phyloP scores from a whole-genome alignment of 1,140 invertebrate species.

The Lutraria rhynchaena region DNA sequence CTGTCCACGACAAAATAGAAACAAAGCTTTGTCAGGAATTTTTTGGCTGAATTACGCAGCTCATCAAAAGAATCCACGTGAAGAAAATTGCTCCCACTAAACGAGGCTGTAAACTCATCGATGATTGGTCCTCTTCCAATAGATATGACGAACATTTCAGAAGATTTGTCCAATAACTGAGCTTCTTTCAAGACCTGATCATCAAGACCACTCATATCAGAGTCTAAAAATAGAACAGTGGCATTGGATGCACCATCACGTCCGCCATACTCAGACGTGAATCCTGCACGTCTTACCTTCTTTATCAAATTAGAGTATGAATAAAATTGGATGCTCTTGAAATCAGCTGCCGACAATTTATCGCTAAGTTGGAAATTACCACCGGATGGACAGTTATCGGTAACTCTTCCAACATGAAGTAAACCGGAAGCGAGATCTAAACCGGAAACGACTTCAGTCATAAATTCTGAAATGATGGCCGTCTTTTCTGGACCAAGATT shows the following conservation, averaged over 20 bases:
- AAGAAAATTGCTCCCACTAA: slow-evolving; percentile 9
- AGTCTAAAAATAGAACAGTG: slow-evolving; percentile 56
- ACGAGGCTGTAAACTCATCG: neutral
- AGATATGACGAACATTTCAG: slow-evolving; percentile 35
- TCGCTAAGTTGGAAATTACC: slow-evolving; percentile 63
- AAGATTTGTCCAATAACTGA: neutral
- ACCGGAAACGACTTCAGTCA: slow-evolving; percentile 58
- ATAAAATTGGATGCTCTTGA: slow-evolving; percentile 35
- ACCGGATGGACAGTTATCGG: slow-evolving; percentile 62
- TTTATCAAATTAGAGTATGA: slow-evolving; percentile 56
- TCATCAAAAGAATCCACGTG: slow-evolving; percentile 27
- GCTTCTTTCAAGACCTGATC: slow-evolving; percentile 12
- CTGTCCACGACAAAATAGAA: slow-evolving; percentile 14
- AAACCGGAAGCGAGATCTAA: slow-evolving; percentile 63
- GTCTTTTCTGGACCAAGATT: slow-evolving; percentile 55
- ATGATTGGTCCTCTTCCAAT: slow-evolving; percentile 35
- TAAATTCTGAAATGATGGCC: slow-evolving; percentile 62
- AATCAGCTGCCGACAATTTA: slow-evolving; percentile 48
- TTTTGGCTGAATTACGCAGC: neutral
- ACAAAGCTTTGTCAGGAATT: slow-evolving; percentile 33
- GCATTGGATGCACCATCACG: slow-evolving; percentile 48
- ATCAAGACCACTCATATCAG: slow-evolving; percentile 32
- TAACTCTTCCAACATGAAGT: slow-evolving; percentile 64
- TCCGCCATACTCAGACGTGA: slow-evolving; percentile 54
- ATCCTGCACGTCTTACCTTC: slow-evolving; percentile 52